Conservation (phyloP, 2,113 vertebrate genomes). For the Nestor notabilis region DNA sequence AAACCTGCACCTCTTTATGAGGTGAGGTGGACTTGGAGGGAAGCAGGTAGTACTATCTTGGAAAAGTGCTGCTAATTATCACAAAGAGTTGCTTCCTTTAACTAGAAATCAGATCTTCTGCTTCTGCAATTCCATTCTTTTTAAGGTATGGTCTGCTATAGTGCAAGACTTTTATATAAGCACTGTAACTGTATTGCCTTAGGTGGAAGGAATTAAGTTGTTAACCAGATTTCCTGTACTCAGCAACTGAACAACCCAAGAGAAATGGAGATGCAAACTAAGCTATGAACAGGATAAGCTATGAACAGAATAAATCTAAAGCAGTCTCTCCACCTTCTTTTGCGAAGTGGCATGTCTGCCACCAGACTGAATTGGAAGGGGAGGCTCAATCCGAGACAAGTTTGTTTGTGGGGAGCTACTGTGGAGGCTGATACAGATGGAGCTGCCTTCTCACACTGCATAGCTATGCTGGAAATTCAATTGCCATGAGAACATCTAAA, state of each 20-base stretch:
- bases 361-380: background rate
- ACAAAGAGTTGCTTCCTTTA: background rate
- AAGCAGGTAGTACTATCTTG: background rate
- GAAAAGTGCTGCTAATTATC: background rate
- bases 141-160: background rate
- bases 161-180: background rate
- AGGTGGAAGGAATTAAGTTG: background rate
- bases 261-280: background rate
- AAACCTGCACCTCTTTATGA: background rate
- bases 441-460: background rate
- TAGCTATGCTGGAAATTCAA: background rate
- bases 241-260: background rate
- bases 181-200: background rate
- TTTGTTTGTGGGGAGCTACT: background rate
- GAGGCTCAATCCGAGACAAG: background rate
- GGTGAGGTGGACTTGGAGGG: background rate
- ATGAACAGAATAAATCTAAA: background rate
- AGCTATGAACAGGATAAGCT: background rate
- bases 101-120: background rate
- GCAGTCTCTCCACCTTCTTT: background rate
- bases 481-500: background rate
- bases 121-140: background rate
- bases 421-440: background rate
- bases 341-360: background rate
- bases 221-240: background rate